phyloP scores from a whole-genome alignment of 2,113 vertebrate species.

The Colaptes auratus region DNA sequence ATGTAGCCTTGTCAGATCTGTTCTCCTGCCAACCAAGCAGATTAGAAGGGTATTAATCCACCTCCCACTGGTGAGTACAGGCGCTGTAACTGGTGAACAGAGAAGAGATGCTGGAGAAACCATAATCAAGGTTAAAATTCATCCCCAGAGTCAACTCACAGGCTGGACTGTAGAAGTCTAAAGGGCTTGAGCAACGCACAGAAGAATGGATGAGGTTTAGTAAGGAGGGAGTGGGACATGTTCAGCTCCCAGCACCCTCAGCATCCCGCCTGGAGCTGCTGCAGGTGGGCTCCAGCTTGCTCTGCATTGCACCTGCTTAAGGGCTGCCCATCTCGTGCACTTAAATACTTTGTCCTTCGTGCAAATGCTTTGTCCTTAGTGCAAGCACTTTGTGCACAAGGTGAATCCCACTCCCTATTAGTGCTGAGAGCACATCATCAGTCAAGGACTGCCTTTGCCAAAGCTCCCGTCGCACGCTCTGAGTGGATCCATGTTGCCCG shows the following conservation, averaged over 20 bases:
- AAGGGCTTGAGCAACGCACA: neutral
- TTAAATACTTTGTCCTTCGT: neutral
- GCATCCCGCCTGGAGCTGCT: neutral
- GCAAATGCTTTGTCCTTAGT: neutral
- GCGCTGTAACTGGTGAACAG: rapidly evolving
- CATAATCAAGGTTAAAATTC: neutral
- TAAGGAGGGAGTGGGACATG: neutral
- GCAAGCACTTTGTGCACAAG: neutral
- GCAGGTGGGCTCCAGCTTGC: neutral
- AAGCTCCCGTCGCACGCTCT: neutral
- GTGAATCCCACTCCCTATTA: neutral
- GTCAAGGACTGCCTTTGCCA: neutral
- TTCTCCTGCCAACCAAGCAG: neutral
- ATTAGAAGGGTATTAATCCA: neutral
- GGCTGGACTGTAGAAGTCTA: neutral
- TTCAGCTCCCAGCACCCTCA: neutral
- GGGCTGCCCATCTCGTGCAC: neutral
- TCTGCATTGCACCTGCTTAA: rapidly evolving
- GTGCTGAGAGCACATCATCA: neutral
- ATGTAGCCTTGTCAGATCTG: neutral
- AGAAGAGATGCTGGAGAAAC: neutral
- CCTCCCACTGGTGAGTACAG: rapidly evolving
- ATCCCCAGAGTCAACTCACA: neutral
- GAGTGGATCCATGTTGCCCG: neutral
- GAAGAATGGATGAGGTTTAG: neutral